These are phyloP conservation scores for Dromius quadrimaculatus DNA, from an alignment of 2,888 invertebrate species.

Conservation along the genomic window DNA sequence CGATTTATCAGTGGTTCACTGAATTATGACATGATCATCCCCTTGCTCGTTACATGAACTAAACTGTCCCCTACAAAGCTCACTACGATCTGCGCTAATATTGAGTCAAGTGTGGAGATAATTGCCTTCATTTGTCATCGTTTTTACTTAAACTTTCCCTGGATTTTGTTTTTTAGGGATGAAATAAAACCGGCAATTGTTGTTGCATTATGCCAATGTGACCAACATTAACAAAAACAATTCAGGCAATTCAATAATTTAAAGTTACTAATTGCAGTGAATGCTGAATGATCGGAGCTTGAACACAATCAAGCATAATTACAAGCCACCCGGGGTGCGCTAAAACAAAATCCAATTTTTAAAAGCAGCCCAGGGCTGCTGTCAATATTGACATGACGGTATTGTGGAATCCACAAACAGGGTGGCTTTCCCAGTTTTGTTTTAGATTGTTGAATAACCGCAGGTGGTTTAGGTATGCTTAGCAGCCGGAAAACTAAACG, in stretches of 20 bases:
- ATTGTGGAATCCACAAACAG: constrained; percentile 22
- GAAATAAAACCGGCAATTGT: neutral
- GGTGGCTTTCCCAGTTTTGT: neutral
- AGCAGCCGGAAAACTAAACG: neutral
- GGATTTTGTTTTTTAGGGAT: constrained; percentile 38
- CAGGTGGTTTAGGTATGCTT: neutral
- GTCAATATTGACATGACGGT: constrained; percentile 15
- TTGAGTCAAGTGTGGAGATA: constrained; percentile 48
- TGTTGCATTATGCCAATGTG: neutral
- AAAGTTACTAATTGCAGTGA: constrained; percentile 25
- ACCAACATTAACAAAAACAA: constrained; percentile 24
- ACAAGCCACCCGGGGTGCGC: neutral
- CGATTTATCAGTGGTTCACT: constrained; percentile 41
- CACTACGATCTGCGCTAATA: constrained; percentile 6
- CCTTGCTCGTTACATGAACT: neutral
- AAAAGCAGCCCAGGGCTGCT: neutral
- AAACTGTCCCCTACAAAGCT: neutral
- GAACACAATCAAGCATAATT: constrained; percentile 26
- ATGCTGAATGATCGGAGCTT: neutral
- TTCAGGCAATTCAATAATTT: constrained; percentile 12
- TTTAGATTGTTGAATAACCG: neutral
- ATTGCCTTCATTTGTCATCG: constrained; percentile 52
- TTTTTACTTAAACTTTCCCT: constrained; percentile 45
- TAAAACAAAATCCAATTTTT: constrained; percentile 23
- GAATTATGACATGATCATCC: constrained; percentile 48